Evolutionary conservation across 2,797 vertebrate species (phyloP), one percentile per base, ranked within the genome.

Genomic region (Dermochelys coriacea): DNA sequence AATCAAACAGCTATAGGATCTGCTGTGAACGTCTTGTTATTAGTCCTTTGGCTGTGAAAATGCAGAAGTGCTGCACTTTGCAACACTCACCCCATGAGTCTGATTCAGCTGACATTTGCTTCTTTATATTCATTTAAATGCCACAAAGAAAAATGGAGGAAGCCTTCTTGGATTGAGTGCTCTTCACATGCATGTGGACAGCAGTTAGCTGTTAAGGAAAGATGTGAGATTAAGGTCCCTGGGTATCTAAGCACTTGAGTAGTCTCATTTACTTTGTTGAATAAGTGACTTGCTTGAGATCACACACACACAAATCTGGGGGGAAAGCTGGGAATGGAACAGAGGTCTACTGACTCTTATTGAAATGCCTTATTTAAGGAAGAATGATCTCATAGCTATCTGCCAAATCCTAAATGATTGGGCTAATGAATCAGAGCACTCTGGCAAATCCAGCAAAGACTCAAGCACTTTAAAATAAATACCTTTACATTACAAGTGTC

Each of bases 21-120:
- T 95, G 59, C 78, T 89, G 21, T 84, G 57, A 95, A 64, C 34
- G 79, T 85, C 61, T 90, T 96, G 82, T 29, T 52, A 89, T 88
- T 92, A 92, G 64, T 57, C 89, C 64, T 88, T n/a, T 45, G 89
- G 85, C 51, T 96, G 52, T 84, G 87, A 94, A 97, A 86, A 88
- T 95, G 90, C 90, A 93, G 80, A 96, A 77, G 47, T 87, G 78
- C 37, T n/a, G 9, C 19, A 51, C 16, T 27, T 54, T 85, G 92
- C 80, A 87, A 83, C 80, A 34, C 18, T 91, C 80, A 89, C 41
- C 34, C 25, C 34, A 2, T 64, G 88, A 91, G 55, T 50, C 84
- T 78, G 71, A 52, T 79, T n/a, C 68, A 84, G 52, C 74, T 77
- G 86, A 85, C 14, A 57, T 12, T 12, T 8, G 54, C 3, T 3